phyloP scores from a whole-genome alignment of 2,797 vertebrate species.

The Catamblyrhynchus diadema region DNA sequence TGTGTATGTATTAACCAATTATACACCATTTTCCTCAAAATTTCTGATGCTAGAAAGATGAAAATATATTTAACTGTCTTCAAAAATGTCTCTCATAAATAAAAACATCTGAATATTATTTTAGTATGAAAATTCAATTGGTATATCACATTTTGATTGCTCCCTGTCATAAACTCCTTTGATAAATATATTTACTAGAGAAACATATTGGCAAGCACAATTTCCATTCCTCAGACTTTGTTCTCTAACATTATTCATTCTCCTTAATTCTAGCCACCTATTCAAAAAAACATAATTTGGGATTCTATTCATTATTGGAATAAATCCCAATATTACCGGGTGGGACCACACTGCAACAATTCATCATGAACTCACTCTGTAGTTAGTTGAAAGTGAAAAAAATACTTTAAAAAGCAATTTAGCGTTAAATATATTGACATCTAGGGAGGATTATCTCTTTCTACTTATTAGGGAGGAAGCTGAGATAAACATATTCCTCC shows the following conservation, averaged over 20 bases:
- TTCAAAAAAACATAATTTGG: neutral
- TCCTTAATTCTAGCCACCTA: neutral
- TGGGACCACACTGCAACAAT: too few relatives aligned
- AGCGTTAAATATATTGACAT: neutral
- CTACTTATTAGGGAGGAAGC: neutral
- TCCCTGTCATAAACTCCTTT: neutral
- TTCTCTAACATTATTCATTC: neutral
- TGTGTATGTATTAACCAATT: neutral
- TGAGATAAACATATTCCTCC: neutral
- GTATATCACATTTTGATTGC: neutral
- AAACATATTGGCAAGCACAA: neutral
- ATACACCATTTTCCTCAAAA: neutral
- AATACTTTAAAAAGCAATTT: neutral
- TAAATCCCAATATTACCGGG: too few relatives aligned
- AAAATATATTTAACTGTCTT: neutral
- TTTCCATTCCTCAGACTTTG: neutral
- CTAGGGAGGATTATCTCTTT: neutral
- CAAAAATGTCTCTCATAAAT: neutral
- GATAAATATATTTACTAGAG: neutral
- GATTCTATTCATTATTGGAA: neutral
- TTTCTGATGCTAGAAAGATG: neutral
- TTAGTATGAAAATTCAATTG: neutral
- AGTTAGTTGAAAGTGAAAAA: neutral
- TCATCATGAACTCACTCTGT: neutral
- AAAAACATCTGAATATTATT: neutral